Percentiles rank a stretch among this genome's conserved stretches.
Evolutionary conservation across 2,797 vertebrate genomes (phyloP).

Genomic region (Scarus forsteni): DNA sequence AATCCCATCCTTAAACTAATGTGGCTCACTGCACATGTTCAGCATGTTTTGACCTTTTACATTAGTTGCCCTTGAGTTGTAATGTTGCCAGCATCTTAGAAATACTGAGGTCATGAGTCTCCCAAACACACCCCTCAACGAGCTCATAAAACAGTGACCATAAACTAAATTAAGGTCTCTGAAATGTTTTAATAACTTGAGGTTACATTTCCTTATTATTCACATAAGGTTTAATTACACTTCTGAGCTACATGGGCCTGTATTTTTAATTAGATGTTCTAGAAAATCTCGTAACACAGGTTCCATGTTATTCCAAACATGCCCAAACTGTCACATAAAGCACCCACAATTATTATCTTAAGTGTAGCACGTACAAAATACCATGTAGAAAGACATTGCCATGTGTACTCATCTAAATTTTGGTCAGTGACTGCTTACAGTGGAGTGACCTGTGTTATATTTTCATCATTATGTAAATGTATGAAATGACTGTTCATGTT

Average conservation of each 20-base stretch:
- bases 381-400: no score
- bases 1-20: constrained; percentile 4
- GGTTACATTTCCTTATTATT: not conserved
- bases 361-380: not conserved
- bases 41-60: not conserved
- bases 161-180: constrained; percentile 1
- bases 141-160: constrained; percentile 1
- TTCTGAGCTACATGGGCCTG: not conserved
- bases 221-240: not conserved
- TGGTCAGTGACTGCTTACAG: not conserved
- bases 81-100: constrained; percentile 4
- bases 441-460: not conserved
- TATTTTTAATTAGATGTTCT: not conserved
- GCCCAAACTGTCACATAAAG: not conserved
- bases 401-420: not conserved
- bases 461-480: no score
- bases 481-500: no score
- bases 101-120: constrained; percentile 1
- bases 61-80: not conserved
- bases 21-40: constrained; percentile 11
- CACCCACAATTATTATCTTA: not conserved
- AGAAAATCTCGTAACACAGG: not conserved
- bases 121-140: not conserved
- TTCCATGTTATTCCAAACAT: not conserved
- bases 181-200: constrained; percentile 7